Evolutionary conservation across 2,797 vertebrate genomes (phyloP).

Genomic region (Hydrolagus colliei): DNA sequence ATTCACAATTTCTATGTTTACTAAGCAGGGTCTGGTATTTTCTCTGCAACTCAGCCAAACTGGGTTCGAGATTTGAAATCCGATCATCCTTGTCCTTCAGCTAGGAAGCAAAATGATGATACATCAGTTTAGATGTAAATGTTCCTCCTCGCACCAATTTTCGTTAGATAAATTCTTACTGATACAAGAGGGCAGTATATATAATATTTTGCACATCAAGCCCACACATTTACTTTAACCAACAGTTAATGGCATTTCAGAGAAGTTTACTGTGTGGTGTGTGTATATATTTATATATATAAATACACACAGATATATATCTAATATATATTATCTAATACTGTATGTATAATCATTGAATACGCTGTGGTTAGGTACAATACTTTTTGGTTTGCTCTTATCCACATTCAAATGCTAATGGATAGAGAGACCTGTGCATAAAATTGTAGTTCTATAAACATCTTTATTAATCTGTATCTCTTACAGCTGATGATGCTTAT

Average conservation of each 20-base stretch:
- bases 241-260: not conserved
- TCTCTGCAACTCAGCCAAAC: slow-evolving; percentile 42
- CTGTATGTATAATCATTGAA: no score
- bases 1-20: slow-evolving; percentile 32
- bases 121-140: not conserved
- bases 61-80: slow-evolving; percentile 38
- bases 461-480: no score
- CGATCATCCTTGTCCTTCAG: slow-evolving; percentile 41
- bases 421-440: not conserved
- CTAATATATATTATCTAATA: no score
- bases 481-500: not conserved
- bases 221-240: not conserved
- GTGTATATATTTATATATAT: no score
- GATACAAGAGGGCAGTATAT: not conserved
- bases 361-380: no score
- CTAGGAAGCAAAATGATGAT: slow-evolving; percentile 32
- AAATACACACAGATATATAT: no score
- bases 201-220: not conserved
- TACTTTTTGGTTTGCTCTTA: no score
- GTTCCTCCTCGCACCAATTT: not conserved
- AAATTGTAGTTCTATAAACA: no score
- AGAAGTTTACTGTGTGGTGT: not conserved
- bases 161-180: not conserved
- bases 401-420: not conserved
- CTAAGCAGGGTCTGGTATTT: slow-evolving; percentile 40